Percentiles rank a stretch among this genome's conserved stretches.
Evolutionary conservation across 2,113 vertebrate species (phyloP).

Genomic region (Antigone vipio): DNA sequence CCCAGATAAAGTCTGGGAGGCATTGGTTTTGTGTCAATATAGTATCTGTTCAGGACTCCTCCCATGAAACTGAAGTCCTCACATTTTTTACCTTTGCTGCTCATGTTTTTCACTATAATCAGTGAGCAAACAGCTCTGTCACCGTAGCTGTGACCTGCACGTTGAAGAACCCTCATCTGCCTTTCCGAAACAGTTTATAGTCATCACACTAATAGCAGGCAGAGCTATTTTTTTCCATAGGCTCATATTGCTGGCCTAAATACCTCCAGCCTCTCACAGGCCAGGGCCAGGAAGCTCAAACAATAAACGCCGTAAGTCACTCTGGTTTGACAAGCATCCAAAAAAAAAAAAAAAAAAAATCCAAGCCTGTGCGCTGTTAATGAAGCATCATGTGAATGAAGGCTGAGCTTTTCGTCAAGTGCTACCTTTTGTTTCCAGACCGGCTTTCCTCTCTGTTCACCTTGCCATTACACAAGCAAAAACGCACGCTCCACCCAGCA

Average conservation of each 20-base stretch:
- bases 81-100: background rate
- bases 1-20: background rate
- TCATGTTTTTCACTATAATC: background rate
- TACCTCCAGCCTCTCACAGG: background rate
- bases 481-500: background rate
- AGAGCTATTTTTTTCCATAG: background rate
- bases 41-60: background rate
- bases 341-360: background rate
- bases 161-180: background rate
- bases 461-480: background rate
- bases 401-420: background rate
- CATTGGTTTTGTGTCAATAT: background rate
- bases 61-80: background rate
- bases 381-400: conserved; percentile 35
- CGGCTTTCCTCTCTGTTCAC: conserved; percentile 17
- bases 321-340: background rate
- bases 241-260: background rate
- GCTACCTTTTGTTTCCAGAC: conserved; percentile 23
- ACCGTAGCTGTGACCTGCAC: background rate
- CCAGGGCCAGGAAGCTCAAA: background rate
- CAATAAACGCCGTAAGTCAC: background rate
- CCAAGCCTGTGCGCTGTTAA: background rate
- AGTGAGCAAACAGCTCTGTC: background rate
- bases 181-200: background rate
- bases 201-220: background rate